Evolutionary conservation across 2,113 vertebrate species (phyloP).

Genomic region (Ageneiosus marmoratus): DNA sequence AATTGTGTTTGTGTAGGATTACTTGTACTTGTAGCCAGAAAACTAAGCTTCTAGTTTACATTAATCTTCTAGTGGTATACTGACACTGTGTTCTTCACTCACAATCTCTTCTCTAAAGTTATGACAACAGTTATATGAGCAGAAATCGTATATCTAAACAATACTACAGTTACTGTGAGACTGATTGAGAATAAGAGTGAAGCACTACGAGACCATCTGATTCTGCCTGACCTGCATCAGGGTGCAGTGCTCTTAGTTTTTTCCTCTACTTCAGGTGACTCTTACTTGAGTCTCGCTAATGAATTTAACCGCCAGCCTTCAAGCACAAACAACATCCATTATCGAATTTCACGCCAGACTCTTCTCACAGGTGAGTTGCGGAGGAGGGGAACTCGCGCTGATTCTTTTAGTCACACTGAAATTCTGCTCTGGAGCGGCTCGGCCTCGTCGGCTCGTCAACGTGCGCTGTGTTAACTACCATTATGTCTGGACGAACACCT

Average conservation of each 20-base stretch:
- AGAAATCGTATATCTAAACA: neutral
- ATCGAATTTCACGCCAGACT: neutral
- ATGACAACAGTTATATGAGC: neutral
- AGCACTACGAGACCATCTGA: neutral
- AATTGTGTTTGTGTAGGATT: neutral
- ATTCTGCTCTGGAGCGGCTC: neutral
- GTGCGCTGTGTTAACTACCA: neutral
- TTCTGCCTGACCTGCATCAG: neutral
- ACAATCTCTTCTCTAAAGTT: neutral
- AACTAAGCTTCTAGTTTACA: neutral
- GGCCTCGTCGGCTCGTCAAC: neutral
- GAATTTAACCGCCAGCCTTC: neutral
- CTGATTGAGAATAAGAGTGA: no score
- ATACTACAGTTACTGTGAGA: neutral
- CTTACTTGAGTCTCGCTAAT: neutral
- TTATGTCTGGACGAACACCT: conserved; percentile 25
- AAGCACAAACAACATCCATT: neutral
- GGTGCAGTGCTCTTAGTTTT: neutral
- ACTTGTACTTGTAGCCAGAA: neutral
- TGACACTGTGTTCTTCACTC: neutral
- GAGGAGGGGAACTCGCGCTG: neutral
- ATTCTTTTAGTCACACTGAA: neutral
- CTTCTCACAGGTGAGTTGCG: conserved; percentile 11
- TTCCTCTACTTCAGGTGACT: neutral
- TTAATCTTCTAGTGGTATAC: neutral